These are phyloP conservation scores for Rhinogobio ventralis DNA, from an alignment of 2,797 vertebrate genomes.

Conservation along the genomic window DNA sequence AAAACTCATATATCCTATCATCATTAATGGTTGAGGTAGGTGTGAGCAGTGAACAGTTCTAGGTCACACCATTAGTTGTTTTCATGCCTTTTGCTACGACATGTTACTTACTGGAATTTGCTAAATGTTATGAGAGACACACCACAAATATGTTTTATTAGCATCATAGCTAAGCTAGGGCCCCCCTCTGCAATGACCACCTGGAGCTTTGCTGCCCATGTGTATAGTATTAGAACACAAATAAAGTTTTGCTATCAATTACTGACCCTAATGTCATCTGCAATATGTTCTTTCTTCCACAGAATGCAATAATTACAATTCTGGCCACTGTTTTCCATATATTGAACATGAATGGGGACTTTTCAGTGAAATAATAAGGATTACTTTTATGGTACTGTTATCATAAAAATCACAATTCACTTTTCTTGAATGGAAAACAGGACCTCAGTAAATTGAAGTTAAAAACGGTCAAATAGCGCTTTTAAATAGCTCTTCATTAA, in stretches of 20 bases:
- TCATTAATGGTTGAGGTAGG: neutral
- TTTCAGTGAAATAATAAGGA: too few species aligned
- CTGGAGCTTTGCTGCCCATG: neutral
- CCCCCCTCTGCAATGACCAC: neutral
- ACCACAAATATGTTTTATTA: neutral
- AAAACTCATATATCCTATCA: neutral
- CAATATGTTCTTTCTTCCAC: neutral
- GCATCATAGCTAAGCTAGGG: neutral
- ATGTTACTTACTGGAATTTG: neutral
- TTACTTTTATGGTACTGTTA: too few species aligned
- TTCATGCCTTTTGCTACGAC: neutral
- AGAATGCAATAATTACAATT: too few species aligned
- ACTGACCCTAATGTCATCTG: neutral
- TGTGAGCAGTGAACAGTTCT: neutral
- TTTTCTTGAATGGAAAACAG: too few species aligned
- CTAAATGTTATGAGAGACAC: neutral
- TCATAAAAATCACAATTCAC: too few species aligned
- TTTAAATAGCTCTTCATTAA: too few species aligned
- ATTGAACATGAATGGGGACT: too few species aligned
- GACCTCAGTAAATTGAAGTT: too few species aligned
- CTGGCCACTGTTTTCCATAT: too few species aligned
- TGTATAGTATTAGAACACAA: neutral
- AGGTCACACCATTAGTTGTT: neutral
- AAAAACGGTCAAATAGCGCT: too few species aligned
- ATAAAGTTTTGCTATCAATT: neutral